These are phyloP conservation scores for Xenotilapia caudafasciata DNA, from an alignment of 2,113 vertebrate species.

Conservation along the genomic window DNA sequence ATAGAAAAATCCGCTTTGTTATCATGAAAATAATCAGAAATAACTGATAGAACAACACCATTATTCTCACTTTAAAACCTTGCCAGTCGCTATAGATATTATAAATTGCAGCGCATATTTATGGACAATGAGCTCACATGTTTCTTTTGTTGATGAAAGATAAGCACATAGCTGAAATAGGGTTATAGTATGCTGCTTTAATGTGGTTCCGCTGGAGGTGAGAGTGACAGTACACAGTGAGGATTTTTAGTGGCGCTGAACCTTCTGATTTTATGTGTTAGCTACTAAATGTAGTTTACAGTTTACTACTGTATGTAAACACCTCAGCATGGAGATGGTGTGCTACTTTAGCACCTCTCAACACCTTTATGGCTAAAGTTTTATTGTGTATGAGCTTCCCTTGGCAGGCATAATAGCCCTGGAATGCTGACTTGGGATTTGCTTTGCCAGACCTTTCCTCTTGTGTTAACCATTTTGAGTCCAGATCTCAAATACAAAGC, in stretches of 20 bases:
- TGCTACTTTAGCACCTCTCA: constrained; percentile 12
- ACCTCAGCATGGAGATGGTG: not conserved
- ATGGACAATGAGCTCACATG: not conserved
- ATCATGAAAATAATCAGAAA: not conserved
- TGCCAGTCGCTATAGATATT: not conserved
- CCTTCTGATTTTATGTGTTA: not conserved
- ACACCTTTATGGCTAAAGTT: constrained; percentile 25
- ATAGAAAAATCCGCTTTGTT: not conserved
- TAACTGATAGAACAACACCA: not conserved
- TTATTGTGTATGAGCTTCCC: constrained; percentile 29
- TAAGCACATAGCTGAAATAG: not conserved
- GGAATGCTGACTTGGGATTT: constrained; percentile 29
- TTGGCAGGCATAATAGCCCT: constrained; percentile 12
- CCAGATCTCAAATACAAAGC: not conserved
- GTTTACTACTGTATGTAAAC: constrained; percentile 12
- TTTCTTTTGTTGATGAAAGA: not conserved
- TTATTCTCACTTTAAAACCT: constrained; percentile 2
- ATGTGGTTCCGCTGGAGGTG: not conserved
- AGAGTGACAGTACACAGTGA: not conserved
- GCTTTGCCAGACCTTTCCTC: constrained; percentile 2
- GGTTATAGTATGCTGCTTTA: not conserved
- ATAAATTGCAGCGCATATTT: not conserved
- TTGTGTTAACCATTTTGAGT: constrained; percentile 12
- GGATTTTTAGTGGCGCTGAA: not conserved
- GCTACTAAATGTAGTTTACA: constrained; percentile 28